A percentile compares a stretch with the other conserved stretches of the same genome.
Conservation (phyloP, 2,113 vertebrate species). For the Sus scrofa region DNA sequence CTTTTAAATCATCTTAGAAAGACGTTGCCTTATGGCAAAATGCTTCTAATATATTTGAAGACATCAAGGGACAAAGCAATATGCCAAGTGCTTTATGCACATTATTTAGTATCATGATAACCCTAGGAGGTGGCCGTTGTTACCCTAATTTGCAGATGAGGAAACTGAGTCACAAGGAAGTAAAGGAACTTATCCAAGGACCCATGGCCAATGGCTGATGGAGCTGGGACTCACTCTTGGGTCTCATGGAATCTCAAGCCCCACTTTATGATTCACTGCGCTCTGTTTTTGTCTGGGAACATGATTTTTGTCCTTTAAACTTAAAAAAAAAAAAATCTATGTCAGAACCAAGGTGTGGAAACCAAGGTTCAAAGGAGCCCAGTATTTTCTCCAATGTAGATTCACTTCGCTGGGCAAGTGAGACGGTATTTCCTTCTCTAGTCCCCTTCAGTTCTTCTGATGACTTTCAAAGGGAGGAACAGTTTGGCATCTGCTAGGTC, state of each 20-base stretch:
- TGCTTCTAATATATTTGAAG: background rate
- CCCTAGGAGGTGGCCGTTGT: background rate
- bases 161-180: slow-evolving; percentile 15
- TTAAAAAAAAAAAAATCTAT: background rate
- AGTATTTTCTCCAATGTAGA: background rate
- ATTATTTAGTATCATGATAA: background rate
- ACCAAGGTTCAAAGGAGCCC: background rate
- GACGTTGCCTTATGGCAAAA: background rate
- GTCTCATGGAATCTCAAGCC: background rate
- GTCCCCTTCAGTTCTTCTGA: background rate
- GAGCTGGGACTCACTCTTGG: background rate
- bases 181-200: background rate
- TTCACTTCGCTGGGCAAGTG: accelerated
- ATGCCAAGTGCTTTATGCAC: background rate
- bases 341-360: background rate
- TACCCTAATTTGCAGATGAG: background rate
- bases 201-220: background rate
- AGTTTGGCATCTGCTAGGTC: background rate
- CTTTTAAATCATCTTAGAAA: slow-evolving; percentile 10
- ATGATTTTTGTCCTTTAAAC: background rate
- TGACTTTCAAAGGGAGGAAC: background rate
- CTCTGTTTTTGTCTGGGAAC: background rate
- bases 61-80: background rate
- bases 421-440: background rate
- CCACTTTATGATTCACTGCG: background rate